Percentiles rank a stretch among this genome's conserved stretches.
Conservation (phyloP, 1,140 invertebrate genomes). For the Choristoneura fumiferana region DNA sequence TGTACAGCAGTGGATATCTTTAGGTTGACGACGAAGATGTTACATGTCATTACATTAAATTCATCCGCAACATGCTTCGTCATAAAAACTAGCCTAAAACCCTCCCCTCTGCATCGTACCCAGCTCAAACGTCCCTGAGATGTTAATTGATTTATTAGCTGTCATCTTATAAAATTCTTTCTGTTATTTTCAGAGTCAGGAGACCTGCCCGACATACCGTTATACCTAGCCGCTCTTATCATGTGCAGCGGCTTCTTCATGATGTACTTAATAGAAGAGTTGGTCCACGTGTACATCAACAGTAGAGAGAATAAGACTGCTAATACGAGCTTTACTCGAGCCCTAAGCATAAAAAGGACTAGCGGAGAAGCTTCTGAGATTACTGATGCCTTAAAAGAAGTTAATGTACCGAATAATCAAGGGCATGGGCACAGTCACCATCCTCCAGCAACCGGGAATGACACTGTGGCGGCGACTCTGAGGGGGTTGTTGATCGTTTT, state of each 20-base stretch:
- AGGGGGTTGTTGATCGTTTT: slow-evolving; percentile 89
- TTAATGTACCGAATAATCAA: slow-evolving; percentile 58
- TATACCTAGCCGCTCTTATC: slow-evolving; percentile 85
- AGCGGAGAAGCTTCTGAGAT: slow-evolving; percentile 34
- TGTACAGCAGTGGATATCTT: too few species aligned
- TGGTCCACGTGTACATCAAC: slow-evolving; percentile 85
- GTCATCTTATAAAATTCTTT: too few species aligned
- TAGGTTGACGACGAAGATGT: too few species aligned
- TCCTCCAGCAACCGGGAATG: slow-evolving; percentile 64
- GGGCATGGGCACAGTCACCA: slow-evolving; percentile 72
- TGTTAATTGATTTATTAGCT: too few species aligned
- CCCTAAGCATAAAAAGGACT: slow-evolving; percentile 54
- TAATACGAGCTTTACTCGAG: slow-evolving; percentile 62
- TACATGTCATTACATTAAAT: too few species aligned
- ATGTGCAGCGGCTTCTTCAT: slow-evolving; percentile 90
- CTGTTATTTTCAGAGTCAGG: slow-evolving; percentile 56
- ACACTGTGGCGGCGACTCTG: slow-evolving; percentile 82
- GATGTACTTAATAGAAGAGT: slow-evolving; percentile 91
- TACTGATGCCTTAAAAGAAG: slow-evolving; percentile 21
- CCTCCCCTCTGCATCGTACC: too few species aligned
- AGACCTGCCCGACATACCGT: slow-evolving; percentile 74
- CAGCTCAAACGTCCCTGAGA: too few species aligned
- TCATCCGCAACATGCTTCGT: too few species aligned
- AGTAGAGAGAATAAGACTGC: slow-evolving; percentile 64
- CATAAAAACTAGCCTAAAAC: too few species aligned